A percentile compares a stretch with the other conserved stretches of the same genome.
Evolutionary conservation across 2,888 invertebrate species (phyloP).

Genomic region (Rhaphigaster nebulosa): DNA sequence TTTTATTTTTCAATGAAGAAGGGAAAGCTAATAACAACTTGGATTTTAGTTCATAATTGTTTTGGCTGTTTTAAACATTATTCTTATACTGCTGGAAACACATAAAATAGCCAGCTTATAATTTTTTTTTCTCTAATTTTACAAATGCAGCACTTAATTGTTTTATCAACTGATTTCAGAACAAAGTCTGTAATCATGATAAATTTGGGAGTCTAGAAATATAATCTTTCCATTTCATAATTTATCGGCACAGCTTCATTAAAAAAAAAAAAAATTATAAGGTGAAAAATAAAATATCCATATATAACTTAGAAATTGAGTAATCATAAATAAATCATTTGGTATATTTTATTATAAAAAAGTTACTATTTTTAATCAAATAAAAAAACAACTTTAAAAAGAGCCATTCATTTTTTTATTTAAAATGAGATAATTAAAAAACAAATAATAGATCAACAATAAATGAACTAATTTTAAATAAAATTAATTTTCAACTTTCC

Average conservation of each 20-base stretch:
- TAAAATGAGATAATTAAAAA: background rate
- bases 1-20: background rate
- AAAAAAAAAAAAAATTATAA: background rate
- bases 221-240: background rate
- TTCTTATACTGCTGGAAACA: background rate
- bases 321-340: background rate
- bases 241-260: background rate
- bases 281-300: background rate
- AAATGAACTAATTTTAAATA: background rate
- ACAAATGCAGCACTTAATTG: background rate
- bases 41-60: background rate
- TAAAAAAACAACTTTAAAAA: background rate
- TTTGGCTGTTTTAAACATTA: background rate
- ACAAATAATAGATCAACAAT: background rate
- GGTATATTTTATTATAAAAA: background rate
- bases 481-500: constrained; percentile 13
- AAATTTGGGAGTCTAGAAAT: background rate
- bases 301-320: background rate
- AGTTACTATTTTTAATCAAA: background rate
- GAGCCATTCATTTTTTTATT: background rate
- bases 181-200: background rate
- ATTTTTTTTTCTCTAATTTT: background rate
- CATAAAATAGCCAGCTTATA: background rate
- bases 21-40: background rate
- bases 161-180: background rate